These are phyloP conservation scores for Palloptera scutellata DNA, from an alignment of 2,888 invertebrate genomes.

Conservation along the genomic window DNA sequence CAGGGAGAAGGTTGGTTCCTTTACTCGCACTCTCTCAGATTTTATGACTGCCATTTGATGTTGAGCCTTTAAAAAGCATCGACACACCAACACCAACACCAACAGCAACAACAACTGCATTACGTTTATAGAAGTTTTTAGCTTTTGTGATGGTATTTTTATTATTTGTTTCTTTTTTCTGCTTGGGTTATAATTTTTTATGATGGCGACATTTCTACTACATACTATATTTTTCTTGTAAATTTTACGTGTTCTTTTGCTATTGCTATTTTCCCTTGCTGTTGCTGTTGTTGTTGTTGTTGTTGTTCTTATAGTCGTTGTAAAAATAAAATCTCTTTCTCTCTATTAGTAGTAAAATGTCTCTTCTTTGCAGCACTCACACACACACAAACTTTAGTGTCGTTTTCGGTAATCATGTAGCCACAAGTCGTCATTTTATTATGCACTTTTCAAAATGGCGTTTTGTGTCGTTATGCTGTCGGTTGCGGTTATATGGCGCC, in stretches of 20 bases:
- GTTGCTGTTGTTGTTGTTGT: constrained; percentile 28
- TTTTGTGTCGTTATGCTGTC: constrained; percentile 53
- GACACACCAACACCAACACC: not conserved
- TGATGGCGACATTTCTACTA: constrained; percentile 54
- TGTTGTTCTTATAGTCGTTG: constrained; percentile 37
- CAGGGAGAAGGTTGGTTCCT: too few species aligned
- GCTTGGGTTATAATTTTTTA: constrained; percentile 56
- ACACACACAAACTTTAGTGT: not conserved
- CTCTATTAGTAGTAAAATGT: too few species aligned
- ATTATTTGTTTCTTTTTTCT: constrained; percentile 34
- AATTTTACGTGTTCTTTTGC: too few species aligned
- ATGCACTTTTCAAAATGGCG: constrained; percentile 31
- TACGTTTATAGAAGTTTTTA: too few species aligned
- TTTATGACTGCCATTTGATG: constrained; percentile 9
- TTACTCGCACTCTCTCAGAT: not conserved
- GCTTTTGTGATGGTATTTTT: constrained; percentile 26
- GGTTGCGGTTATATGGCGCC: constrained; percentile 58
- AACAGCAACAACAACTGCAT: constrained; percentile 14
- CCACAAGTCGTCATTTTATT: constrained; percentile 23
- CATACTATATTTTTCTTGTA: constrained; percentile 31
- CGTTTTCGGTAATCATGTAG: constrained; percentile 21
- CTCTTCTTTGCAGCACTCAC: constrained; percentile 24
- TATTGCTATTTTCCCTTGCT: constrained; percentile 38
- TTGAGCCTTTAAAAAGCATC: constrained; percentile 13
- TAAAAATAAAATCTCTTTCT: too few species aligned